Base-by-base conservation (phyloP, 2,113 vertebrate genomes). In the Chunga burmeisteri region DNA sequence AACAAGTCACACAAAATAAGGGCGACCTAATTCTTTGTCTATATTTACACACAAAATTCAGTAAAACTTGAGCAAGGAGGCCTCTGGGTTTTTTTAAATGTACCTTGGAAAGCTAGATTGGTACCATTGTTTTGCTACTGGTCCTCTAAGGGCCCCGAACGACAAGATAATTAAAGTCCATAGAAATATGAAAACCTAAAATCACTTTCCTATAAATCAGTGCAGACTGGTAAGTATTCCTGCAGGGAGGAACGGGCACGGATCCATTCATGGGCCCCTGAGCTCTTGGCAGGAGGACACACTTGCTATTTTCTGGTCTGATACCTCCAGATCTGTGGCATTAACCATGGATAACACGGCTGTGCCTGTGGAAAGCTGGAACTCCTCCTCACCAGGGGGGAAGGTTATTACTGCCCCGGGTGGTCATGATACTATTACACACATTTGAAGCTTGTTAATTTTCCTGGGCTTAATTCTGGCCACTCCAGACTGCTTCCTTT, bases 271-370 rank as follows among this genome's bases (percentile, higher is more conserved):
- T 7, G 71, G 56, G 26, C 17, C 47, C 70, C 56, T 1, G 3
- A 10, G 71, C 34, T 72, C 82, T 30, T 93, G 88, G 92, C 79
- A 93, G 75, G 52, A 79, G 32, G 32, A 88, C 52, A 72, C 58
- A 9, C 25, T 90, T 59, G 58, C 49, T 77, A 61, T 95, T 94
- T 96, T 86, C 93, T 70, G 78, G 84, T 94, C 85, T 83, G 78
- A 42, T 90, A 62, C 42, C 40, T 90, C 90, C 92, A 86, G 34
- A 40, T 42, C 38, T 32, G 53, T 65, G 79, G 53, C 58, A 85
- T 55, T 82, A 77, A 49, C 78, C 22, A 6, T 8, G 61, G 81
- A 79, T 84, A 67, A 78, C 38, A 34, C 0, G 8, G 61, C 34
- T 75, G 30, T 67, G 36, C 53, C 81, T 1, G 0, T 10, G 40